Evolutionary conservation across 2,797 vertebrate species (phyloP).

Genomic region (Etheostoma perlongum): DNA sequence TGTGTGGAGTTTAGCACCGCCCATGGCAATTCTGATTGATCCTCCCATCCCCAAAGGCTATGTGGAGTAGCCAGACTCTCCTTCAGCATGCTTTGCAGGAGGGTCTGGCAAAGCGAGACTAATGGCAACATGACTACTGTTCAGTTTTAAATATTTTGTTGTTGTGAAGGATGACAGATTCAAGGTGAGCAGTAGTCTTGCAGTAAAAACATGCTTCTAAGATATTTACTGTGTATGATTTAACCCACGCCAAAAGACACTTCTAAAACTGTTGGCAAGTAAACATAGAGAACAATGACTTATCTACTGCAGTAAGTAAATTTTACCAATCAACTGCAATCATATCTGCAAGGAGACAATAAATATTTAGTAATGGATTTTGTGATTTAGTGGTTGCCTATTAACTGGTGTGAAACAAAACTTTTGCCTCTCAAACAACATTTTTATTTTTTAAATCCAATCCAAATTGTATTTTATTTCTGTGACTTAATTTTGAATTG

Average conservation of each 20-base stretch:
- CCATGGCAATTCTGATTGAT: too few species aligned
- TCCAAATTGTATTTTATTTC: not conserved
- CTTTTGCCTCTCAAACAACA: not conserved
- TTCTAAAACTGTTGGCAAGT: not conserved
- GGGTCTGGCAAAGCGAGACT: too few species aligned
- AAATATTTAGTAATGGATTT: not conserved
- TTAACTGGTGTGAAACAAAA: not conserved
- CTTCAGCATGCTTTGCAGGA: too few species aligned
- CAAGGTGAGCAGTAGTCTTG: slow-evolving; percentile 13
- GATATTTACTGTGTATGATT: slow-evolving; percentile 7
- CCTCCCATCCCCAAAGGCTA: too few species aligned
- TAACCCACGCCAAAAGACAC: not conserved
- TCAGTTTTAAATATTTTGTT: slow-evolving; percentile 22
- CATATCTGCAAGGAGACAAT: not conserved
- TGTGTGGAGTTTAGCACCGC: too few species aligned
- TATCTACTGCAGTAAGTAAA: too few species aligned
- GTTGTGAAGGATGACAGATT: not conserved
- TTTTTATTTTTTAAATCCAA: not conserved
- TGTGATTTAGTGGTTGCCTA: not conserved
- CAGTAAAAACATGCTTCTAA: slow-evolving; percentile 14
- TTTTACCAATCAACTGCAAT: too few species aligned
- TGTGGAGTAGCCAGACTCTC: too few species aligned
- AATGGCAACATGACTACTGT: slow-evolving; percentile 6
- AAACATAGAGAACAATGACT: slow-evolving; percentile 1
- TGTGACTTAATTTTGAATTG: slow-evolving; percentile 10